Conservation (phyloP, 2,888 invertebrate genomes). For the Drosophila nr. medialis region DNA sequence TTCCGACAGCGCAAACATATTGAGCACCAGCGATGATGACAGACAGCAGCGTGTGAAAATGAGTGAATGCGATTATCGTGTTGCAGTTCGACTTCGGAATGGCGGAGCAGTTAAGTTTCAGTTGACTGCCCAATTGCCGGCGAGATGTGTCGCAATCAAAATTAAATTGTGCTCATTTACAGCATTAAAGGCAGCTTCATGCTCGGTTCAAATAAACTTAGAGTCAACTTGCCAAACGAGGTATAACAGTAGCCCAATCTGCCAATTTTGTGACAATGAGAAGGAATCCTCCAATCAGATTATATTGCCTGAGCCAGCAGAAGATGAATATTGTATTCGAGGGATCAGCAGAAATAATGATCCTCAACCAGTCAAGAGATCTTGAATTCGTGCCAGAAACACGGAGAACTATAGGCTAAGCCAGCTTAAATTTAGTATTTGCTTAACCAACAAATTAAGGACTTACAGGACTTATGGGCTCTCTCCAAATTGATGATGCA, state of each 20-base stretch:
- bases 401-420: too few relatives aligned
- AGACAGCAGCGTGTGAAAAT: slow-evolving; percentile 61
- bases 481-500: neutral
- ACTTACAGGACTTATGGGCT: neutral
- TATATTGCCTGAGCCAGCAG: neutral
- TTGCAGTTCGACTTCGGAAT: slow-evolving; percentile 19
- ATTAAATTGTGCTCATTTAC: neutral
- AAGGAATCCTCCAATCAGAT: neutral
- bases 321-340: neutral
- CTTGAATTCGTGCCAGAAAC: too few relatives aligned
- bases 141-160: neutral
- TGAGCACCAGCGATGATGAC: slow-evolving; percentile 38
- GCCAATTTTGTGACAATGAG: neutral
- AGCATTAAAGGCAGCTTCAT: neutral
- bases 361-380: neutral
- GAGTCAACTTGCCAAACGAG: neutral
- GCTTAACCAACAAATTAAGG: neutral
- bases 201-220: neutral
- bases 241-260: neutral
- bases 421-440: neutral
- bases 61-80: slow-evolving; percentile 47
- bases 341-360: neutral
- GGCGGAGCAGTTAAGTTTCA: slow-evolving; percentile 16
- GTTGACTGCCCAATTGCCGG: slow-evolving; percentile 26
- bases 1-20: slow-evolving; percentile 53